Percentiles rank a stretch among this genome's conserved stretches.
These are phyloP conservation scores for Streptopelia turtur DNA, from an alignment of 2,797 vertebrate genomes.

Conservation along the genomic window DNA sequence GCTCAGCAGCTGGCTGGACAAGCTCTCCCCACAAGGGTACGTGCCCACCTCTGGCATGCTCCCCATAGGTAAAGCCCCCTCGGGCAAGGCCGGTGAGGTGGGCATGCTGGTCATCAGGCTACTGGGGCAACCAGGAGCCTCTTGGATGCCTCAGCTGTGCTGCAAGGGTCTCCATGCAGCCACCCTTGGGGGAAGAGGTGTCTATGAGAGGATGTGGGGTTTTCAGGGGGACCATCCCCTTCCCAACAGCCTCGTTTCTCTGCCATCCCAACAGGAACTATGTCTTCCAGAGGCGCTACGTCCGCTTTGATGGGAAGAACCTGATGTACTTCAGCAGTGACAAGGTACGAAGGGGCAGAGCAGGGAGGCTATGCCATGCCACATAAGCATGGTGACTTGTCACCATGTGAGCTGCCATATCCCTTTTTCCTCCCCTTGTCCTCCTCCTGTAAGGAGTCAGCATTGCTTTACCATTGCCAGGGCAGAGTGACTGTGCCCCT, in stretches of 20 bases:
- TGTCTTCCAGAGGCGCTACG: slow-evolving; percentile 95
- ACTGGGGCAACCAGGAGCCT: background rate
- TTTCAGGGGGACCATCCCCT: background rate
- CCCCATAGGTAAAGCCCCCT: background rate
- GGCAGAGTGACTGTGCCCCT: rapidly evolving
- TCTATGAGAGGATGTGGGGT: background rate
- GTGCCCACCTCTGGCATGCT: background rate
- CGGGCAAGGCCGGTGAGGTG: background rate
- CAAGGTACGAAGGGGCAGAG: slow-evolving; percentile 81
- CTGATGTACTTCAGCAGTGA: slow-evolving; percentile 95
- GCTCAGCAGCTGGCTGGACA: slow-evolving; percentile 94
- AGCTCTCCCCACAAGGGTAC: slow-evolving; percentile 95
- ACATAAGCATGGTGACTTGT: background rate
- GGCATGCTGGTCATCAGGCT: background rate
- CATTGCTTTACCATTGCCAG: background rate
- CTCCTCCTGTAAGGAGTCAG: background rate
- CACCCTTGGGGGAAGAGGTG: rapidly evolving
- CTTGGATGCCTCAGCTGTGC: background rate
- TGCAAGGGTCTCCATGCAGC: background rate
- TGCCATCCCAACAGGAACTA: slow-evolving; percentile 85
- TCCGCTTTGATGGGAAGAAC: slow-evolving; percentile 94
- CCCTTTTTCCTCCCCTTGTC: background rate
- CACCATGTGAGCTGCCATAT: background rate
- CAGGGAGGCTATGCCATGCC: background rate
- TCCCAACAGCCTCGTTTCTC: background rate